Percentiles rank a stretch among this genome's conserved stretches.
phyloP scores from a whole-genome alignment of 2,888 invertebrate genomes.

The Apamea epomidion region DNA sequence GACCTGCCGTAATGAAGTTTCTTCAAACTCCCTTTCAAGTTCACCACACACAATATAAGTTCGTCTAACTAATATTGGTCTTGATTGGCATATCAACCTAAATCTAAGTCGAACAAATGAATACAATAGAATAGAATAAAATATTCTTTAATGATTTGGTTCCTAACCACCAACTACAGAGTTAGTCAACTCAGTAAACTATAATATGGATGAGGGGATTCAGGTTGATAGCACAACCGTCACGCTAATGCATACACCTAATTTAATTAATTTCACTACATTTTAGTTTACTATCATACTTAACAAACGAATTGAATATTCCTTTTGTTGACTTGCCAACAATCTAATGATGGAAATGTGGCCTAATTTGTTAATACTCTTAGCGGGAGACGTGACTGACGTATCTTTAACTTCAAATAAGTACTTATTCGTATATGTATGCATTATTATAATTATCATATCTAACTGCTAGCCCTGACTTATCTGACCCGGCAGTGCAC shows the following conservation, averaged over 20 bases:
- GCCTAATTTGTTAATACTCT: conserved; percentile 31
- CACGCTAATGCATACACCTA: neutral
- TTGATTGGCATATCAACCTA: neutral
- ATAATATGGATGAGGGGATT: neutral
- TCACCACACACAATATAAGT: neutral
- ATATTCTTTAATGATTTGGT: neutral
- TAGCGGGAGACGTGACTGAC: conserved; percentile 33
- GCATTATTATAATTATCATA: conserved; percentile 45
- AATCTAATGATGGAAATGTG: conserved; percentile 25
- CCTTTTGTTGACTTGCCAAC: conserved; percentile 13
- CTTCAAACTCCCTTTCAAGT: neutral
- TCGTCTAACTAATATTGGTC: neutral
- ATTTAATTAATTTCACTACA: neutral
- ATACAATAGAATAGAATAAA: neutral
- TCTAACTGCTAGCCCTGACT: conserved; percentile 57
- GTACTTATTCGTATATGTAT: conserved; percentile 5
- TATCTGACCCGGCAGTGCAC: conserved; percentile 53
- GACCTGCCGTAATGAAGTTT: neutral
- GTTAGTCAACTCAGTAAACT: neutral
- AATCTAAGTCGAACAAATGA: neutral
- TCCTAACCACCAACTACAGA: neutral
- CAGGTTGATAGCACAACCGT: neutral
- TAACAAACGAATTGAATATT: neutral
- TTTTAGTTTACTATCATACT: neutral
- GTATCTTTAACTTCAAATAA: conserved; percentile 14